phyloP scores from a whole-genome alignment of 2,113 vertebrate genomes.

The Phaethornis superciliosus region DNA sequence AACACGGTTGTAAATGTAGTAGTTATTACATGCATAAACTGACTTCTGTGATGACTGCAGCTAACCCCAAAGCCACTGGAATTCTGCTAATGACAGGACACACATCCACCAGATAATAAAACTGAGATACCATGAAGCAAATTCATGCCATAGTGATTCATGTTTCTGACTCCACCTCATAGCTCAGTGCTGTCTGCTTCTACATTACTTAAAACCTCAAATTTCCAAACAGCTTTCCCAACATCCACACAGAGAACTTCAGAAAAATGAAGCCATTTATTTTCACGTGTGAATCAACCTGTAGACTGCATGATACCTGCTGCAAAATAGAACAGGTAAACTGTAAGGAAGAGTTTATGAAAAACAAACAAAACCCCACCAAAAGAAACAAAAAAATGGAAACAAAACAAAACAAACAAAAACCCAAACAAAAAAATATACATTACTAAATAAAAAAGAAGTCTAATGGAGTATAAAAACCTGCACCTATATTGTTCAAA shows the following conservation, averaged over 20 bases:
- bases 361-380: background rate
- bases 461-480: background rate
- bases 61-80: slow-evolving; percentile 15
- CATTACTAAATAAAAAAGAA: background rate
- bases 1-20: background rate
- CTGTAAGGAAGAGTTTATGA: background rate
- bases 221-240: background rate
- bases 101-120: background rate
- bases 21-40: background rate
- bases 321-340: background rate
- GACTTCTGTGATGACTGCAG: background rate
- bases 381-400: background rate
- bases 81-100: slow-evolving; percentile 1
- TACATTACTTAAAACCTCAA: background rate
- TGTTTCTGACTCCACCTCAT: background rate
- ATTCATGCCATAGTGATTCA: background rate
- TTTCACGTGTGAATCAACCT: background rate
- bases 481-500: background rate
- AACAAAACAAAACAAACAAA: too few species aligned
- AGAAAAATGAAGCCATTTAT: background rate
- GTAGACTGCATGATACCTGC: background rate
- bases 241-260: background rate
- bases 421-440: background rate
- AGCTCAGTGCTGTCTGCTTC: background rate
- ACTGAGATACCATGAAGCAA: background rate